A percentile compares a stretch with the other conserved stretches of the same genome.
phyloP scores from a whole-genome alignment of 2,888 invertebrate genomes.

The Seladonia tumulorum region DNA sequence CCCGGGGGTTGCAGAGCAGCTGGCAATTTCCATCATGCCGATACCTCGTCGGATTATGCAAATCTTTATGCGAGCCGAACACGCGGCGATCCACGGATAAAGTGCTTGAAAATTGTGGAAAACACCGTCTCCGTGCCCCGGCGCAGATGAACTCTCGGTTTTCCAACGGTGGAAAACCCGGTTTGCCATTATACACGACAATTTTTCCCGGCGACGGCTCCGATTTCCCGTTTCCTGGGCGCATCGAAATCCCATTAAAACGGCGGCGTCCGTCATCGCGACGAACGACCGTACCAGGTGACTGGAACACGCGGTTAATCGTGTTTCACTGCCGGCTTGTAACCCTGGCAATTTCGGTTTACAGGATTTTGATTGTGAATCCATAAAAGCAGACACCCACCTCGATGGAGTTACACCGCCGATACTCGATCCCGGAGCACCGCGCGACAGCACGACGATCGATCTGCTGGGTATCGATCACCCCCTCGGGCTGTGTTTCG shows the following conservation, averaged over 20 bases:
- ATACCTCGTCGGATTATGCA: conserved; percentile 61
- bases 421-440: not conserved
- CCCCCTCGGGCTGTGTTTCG: not conserved
- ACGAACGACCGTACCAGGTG: not conserved
- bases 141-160: not conserved
- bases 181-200: not conserved
- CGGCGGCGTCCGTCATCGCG: conserved; percentile 7
- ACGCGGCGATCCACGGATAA: conserved; percentile 21
- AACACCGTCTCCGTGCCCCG: conserved; percentile 33
- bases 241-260: conserved; percentile 4
- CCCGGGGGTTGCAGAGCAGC: conserved; percentile 33
- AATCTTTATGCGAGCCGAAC: conserved; percentile 53
- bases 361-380: conserved; percentile 34
- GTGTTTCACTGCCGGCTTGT: conserved; percentile 15
- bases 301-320: conserved; percentile 21
- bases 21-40: conserved; percentile 51
- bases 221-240: not conserved
- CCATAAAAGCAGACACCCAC: not conserved
- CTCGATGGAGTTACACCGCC: not conserved
- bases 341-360: conserved; percentile 38
- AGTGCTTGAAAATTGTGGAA: conserved; percentile 59
- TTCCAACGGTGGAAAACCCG: not conserved
- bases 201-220: not conserved
- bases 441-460: not conserved
- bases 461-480: not conserved